These are phyloP conservation scores for Tinea semifulvella DNA, from an alignment of 2,888 invertebrate genomes.

Conservation along the genomic window DNA sequence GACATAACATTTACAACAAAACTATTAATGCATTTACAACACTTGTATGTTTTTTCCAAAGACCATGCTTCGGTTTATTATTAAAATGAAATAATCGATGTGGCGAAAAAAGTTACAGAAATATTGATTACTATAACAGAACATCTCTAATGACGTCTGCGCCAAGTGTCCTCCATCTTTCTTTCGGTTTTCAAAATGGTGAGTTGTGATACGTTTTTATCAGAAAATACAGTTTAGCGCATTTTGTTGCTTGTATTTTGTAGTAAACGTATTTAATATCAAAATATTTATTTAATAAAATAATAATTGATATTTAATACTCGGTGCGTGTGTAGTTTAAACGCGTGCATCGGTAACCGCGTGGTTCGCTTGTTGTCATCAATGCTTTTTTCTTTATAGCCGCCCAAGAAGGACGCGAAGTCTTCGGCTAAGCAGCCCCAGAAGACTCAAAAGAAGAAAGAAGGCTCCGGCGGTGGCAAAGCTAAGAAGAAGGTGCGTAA, in stretches of 20 bases:
- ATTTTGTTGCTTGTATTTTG: constrained; percentile 15
- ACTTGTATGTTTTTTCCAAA: too few species aligned
- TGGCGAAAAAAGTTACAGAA: too few species aligned
- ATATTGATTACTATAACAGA: neutral
- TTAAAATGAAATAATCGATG: too few species aligned
- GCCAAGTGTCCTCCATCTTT: constrained; percentile 31
- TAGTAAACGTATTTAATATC: too few species aligned
- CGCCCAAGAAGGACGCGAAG: constrained; percentile 94
- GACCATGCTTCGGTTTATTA: too few species aligned
- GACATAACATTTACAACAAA: too few species aligned
- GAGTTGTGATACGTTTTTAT: constrained; percentile 31
- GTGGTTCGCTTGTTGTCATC: constrained; percentile 42
- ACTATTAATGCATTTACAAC: too few species aligned
- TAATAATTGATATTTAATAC: constrained; percentile 1
- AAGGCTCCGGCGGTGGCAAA: constrained; percentile 93
- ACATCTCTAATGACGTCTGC: constrained; percentile 11
- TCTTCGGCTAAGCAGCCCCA: constrained; percentile 91
- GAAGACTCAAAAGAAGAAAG: constrained; percentile 95
- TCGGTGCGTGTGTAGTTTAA: neutral
- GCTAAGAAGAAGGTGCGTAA: constrained; percentile 90
- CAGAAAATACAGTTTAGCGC: neutral
- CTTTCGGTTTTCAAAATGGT: constrained; percentile 63
- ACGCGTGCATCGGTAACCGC: constrained; percentile 32
- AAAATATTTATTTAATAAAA: neutral
- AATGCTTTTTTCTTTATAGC: constrained; percentile 68